phyloP scores from a whole-genome alignment of 2,113 vertebrate species.

The Pseudorhombus dupliciocellatus region DNA sequence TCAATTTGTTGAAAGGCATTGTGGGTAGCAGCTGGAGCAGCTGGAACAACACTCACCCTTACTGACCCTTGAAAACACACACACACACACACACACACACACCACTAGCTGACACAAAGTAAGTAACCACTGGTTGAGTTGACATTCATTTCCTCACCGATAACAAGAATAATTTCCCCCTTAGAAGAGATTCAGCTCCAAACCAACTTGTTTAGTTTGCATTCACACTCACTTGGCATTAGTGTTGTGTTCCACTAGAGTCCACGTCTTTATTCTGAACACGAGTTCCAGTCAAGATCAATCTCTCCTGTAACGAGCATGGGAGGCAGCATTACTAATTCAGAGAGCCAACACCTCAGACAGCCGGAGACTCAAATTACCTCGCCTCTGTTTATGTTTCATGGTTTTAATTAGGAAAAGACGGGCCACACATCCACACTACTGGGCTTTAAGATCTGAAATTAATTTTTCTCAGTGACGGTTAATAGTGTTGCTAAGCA shows the following conservation, averaged over 20 bases:
- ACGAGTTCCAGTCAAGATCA: constrained; percentile 44
- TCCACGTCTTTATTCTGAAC: constrained; percentile 47
- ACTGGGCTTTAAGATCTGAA: constrained; percentile 27
- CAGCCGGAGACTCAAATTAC: constrained; percentile 38
- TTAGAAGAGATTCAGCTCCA: constrained; percentile 28
- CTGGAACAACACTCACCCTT: constrained; percentile 6
- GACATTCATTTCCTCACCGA: constrained; percentile 30
- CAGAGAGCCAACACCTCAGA: constrained; percentile 27
- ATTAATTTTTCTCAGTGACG: constrained; percentile 22
- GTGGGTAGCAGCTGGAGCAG: not conserved
- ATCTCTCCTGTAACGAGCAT: constrained; percentile 36
- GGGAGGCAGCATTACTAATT: constrained; percentile 39
- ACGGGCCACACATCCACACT: constrained; percentile 29
- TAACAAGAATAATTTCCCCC: constrained; percentile 32
- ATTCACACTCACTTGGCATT: constrained; percentile 51
- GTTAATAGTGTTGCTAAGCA: constrained; percentile 29
- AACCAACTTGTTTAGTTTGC: constrained; percentile 28
- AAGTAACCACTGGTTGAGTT: constrained; percentile 39
- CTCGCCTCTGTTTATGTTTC: constrained; percentile 35
- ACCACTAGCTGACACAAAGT: constrained; percentile 22
- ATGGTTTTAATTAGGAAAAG: constrained; percentile 43
- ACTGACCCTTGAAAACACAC: not conserved
- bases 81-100: constrained; percentile 32
- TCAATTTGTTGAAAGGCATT: too few species aligned
- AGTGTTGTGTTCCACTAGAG: constrained; percentile 38